Conservation (phyloP, 1,140 invertebrate genomes). For the Artemia franciscana region DNA sequence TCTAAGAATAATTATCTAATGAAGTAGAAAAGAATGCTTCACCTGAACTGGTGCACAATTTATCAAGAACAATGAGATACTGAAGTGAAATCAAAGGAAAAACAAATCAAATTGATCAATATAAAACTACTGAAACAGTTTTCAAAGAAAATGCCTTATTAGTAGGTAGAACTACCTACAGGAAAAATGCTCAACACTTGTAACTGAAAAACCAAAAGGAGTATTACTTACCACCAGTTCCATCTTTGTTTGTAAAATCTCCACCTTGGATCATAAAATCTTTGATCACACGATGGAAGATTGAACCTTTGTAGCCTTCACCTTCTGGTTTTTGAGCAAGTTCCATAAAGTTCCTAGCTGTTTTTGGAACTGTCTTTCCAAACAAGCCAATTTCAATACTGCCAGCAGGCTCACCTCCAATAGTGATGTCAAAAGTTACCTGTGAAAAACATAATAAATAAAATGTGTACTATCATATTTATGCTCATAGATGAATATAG, state of each 20-base stretch:
- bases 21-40: too few species aligned
- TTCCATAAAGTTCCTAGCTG: slow-evolving; percentile 71
- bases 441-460: slow-evolving; percentile 21
- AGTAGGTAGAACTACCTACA: too few species aligned
- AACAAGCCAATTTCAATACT: slow-evolving; percentile 72
- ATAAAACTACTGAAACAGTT: too few species aligned
- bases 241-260: slow-evolving; percentile 77
- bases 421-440: slow-evolving; percentile 82
- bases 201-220: slow-evolving; percentile 9
- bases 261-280: slow-evolving; percentile 92
- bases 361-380: slow-evolving; percentile 88
- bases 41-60: too few species aligned
- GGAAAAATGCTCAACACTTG: background rate
- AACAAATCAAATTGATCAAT: slow-evolving; percentile 1
- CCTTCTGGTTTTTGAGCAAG: slow-evolving; percentile 48
- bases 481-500: background rate
- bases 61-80: too few species aligned
- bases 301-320: slow-evolving; percentile 53
- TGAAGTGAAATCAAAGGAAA: too few species aligned
- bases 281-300: slow-evolving; percentile 72
- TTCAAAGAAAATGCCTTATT: too few species aligned
- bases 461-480: slow-evolving; percentile 11
- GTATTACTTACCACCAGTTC: slow-evolving; percentile 55
- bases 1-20: too few species aligned
- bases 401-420: slow-evolving; percentile 51